These are phyloP conservation scores for Cotesia chilonis DNA, from an alignment of 1,140 invertebrate species.

Conservation along the genomic window DNA sequence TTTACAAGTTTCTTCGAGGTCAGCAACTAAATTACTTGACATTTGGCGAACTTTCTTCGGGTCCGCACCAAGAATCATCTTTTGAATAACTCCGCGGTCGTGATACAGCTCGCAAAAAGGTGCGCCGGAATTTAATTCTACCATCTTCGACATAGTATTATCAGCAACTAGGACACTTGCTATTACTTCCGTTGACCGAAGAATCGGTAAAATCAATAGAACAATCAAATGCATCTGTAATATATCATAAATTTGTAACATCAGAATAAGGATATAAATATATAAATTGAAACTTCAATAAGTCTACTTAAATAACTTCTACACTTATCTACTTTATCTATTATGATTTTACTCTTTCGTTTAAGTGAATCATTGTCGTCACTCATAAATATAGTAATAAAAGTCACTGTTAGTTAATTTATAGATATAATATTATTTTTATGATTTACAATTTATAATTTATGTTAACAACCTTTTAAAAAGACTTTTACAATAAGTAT, in stretches of 20 bases:
- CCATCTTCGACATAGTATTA: constrained; percentile 72
- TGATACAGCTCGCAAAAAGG: constrained; percentile 71
- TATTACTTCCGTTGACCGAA: constrained; percentile 33
- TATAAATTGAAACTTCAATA: too few species aligned
- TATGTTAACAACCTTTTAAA: too few species aligned
- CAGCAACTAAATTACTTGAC: constrained; percentile 68
- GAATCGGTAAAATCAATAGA: constrained; percentile 31
- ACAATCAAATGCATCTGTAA: constrained; percentile 47
- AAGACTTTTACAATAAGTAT: too few species aligned
- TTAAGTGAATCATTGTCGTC: background rate
- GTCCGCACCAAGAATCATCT: constrained; percentile 69
- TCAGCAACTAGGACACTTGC: constrained; percentile 70
- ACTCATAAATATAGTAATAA: background rate
- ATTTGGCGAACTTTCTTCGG: constrained; percentile 70
- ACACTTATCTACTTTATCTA: too few species aligned
- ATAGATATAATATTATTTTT: too few species aligned
- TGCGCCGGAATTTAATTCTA: constrained; percentile 69
- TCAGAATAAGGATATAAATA: background rate
- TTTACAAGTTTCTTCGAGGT: constrained; percentile 70
- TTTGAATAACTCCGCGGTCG: constrained; percentile 71
- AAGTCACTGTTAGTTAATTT: background rate
- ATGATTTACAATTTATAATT: too few species aligned
- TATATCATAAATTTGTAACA: background rate
- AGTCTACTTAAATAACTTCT: too few species aligned
- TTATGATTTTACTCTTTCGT: background rate